A percentile compares a stretch with the other conserved stretches of the same genome.
These are phyloP conservation scores for Gymnothorax reevesii DNA, from an alignment of 2,797 vertebrate genomes.

Conservation along the genomic window DNA sequence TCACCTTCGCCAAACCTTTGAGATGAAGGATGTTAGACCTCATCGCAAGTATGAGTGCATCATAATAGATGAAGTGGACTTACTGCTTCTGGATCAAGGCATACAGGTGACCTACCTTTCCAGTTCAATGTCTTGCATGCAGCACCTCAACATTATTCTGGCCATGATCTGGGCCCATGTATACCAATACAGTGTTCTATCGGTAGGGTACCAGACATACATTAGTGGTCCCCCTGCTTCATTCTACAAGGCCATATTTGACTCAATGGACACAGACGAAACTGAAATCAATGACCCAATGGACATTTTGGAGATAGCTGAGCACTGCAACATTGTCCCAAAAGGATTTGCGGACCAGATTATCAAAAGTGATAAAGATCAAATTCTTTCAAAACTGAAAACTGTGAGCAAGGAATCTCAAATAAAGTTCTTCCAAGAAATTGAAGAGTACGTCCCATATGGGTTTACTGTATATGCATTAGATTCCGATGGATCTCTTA, in stretches of 20 bases:
- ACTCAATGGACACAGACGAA: conserved; percentile 30
- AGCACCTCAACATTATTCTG: conserved; percentile 54
- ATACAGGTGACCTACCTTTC: conserved; percentile 59
- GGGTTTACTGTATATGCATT: conserved; percentile 23
- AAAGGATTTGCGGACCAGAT: conserved; percentile 28
- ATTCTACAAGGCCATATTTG: conserved; percentile 54
- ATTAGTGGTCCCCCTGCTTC: conserved; percentile 40
- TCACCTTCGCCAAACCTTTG: conserved; percentile 54
- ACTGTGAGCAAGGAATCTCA: conserved; percentile 28
- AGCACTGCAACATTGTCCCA: conserved; percentile 20
- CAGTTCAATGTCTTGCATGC: conserved; percentile 52
- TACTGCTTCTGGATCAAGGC: conserved; percentile 55
- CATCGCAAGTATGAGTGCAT: conserved; percentile 53
- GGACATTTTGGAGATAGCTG: conserved; percentile 36
- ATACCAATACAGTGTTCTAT: conserved; percentile 30
- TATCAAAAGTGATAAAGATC: neutral
- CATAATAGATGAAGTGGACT: conserved; percentile 58
- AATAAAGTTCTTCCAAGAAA: conserved; percentile 22
- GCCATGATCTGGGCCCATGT: conserved; percentile 55
- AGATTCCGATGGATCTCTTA: conserved; percentile 17
- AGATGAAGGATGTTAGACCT: conserved; percentile 54
- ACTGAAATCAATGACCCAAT: conserved; percentile 21
- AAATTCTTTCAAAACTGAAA: neutral
- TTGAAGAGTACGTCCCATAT: conserved; percentile 31
- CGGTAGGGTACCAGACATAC: conserved; percentile 23